Percentiles rank a stretch among this genome's conserved stretches.
These are phyloP conservation scores for Lacanobia oleracea DNA, from an alignment of 2,888 invertebrate genomes.

Conservation along the genomic window DNA sequence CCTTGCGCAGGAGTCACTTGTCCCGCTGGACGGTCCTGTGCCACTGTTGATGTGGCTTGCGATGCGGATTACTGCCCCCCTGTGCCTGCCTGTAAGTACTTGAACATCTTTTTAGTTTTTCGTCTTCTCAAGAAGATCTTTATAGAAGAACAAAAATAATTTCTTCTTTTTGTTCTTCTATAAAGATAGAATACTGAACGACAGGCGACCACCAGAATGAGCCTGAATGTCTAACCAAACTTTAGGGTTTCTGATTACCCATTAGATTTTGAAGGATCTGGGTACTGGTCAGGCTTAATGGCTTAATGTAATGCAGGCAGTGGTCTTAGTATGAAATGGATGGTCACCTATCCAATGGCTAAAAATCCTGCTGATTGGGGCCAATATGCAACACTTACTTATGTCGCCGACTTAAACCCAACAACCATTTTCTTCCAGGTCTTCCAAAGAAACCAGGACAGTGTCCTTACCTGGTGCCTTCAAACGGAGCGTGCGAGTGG, in stretches of 20 bases:
- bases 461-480: conserved; percentile 95
- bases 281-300: no score
- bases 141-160: no score
- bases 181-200: no score
- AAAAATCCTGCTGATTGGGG: no score
- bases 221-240: no score
- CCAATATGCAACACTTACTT: no score
- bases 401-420: not conserved
- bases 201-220: no score
- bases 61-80: conserved; percentile 96
- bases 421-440: conserved; percentile 77
- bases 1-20: conserved; percentile 94
- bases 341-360: not conserved
- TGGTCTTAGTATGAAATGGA: not conserved
- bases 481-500: conserved; percentile 93
- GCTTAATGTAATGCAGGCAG: not conserved
- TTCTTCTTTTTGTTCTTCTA: no score
- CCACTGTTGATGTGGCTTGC: conserved; percentile 96
- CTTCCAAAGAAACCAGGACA: conserved; percentile 94
- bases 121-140: no score
- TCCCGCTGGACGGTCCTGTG: conserved; percentile 93
- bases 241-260: no score
- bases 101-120: not conserved
- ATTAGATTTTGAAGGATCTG: no score
- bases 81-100: conserved; percentile 93